Conservation (phyloP, 2,888 invertebrate species). For the Diarsia dahlii region DNA sequence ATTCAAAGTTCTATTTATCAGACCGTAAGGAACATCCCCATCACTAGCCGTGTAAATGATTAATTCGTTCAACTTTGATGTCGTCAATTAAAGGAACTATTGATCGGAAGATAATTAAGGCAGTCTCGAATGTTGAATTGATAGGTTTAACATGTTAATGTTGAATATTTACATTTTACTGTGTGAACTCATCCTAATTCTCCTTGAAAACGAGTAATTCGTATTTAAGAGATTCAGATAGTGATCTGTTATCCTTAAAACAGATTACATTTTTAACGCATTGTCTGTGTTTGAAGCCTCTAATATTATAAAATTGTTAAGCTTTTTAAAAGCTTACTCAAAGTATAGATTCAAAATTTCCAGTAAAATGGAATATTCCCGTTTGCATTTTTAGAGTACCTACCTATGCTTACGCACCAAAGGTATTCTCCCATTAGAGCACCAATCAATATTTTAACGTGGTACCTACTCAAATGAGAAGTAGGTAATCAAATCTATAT, state of each 20-base stretch:
- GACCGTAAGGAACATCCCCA: not conserved
- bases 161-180: slow-evolving; percentile 30
- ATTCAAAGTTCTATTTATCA: not conserved
- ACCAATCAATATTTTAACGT: no score
- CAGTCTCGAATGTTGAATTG: slow-evolving; percentile 22
- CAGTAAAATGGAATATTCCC: not conserved
- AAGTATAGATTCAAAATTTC: not conserved
- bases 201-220: slow-evolving; percentile 4
- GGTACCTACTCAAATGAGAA: no score
- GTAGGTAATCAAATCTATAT: no score
- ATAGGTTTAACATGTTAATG: slow-evolving; percentile 38
- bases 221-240: not conserved
- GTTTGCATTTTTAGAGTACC: no score
- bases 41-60: slow-evolving; percentile 39
- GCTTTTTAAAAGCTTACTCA: not conserved
- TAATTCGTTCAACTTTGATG: slow-evolving; percentile 57
- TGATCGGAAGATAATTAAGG: slow-evolving; percentile 49
- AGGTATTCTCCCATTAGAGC: no score
- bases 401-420: no score
- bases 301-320: not conserved
- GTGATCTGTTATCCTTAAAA: not conserved
- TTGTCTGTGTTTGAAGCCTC: not conserved
- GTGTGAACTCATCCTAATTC: not conserved
- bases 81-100: slow-evolving; percentile 51
- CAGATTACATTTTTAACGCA: not conserved